These are phyloP conservation scores for Oreotrochilus melanogaster DNA, from an alignment of 2,113 vertebrate genomes.

Conservation along the genomic window DNA sequence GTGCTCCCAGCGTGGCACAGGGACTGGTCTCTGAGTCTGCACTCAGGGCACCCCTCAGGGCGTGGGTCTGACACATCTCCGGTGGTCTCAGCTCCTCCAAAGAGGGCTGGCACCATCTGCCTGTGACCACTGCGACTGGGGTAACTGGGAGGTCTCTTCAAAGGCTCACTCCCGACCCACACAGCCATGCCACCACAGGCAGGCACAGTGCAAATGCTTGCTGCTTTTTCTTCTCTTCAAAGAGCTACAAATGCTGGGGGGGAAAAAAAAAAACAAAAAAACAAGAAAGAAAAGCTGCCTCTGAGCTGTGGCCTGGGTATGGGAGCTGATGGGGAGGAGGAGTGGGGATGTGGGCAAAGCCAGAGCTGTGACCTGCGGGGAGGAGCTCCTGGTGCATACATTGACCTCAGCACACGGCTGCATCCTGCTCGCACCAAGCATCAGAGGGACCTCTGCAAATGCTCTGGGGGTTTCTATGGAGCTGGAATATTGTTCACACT, in stretches of 20 bases:
- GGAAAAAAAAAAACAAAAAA: neutral
- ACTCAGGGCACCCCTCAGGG: fast-evolving
- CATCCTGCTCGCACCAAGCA: neutral
- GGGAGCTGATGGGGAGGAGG: neutral
- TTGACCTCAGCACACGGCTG: fast-evolving
- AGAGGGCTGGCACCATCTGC: neutral
- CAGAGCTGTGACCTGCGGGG: neutral
- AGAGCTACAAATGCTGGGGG: neutral
- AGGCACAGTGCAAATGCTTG: neutral
- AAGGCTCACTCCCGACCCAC: fast-evolving
- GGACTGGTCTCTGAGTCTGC: neutral
- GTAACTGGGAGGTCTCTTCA: neutral
- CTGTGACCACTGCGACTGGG: neutral
- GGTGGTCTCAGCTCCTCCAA: neutral
- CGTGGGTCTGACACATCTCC: fast-evolving
- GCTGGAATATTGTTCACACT: neutral
- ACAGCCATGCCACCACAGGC: fast-evolving
- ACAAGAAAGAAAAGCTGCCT: neutral
- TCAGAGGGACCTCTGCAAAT: neutral
- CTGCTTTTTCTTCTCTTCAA: neutral
- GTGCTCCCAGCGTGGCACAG: fast-evolving
- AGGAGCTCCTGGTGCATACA: fast-evolving
- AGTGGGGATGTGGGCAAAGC: neutral
- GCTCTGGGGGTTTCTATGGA: neutral
- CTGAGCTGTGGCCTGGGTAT: fast-evolving